These are phyloP conservation scores for Lasioglossum figueresi DNA, from an alignment of 2,888 invertebrate species.

Conservation along the genomic window DNA sequence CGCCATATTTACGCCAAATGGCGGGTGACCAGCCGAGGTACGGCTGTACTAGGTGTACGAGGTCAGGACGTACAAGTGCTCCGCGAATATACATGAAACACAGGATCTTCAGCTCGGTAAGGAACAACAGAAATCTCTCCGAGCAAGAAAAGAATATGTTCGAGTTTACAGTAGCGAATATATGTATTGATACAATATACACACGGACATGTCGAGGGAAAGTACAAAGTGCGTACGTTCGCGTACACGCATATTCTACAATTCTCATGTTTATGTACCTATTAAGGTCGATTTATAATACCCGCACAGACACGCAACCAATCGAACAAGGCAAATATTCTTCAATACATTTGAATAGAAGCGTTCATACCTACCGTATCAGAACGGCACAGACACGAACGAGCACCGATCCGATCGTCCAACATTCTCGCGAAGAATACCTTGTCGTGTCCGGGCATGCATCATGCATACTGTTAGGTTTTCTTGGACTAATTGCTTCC, in stretches of 20 bases:
- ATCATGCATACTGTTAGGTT: no score
- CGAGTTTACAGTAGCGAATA: conserved; percentile 34
- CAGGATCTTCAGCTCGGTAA: neutral
- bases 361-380: no score
- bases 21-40: neutral
- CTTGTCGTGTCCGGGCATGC: no score
- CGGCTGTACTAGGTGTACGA: no score
- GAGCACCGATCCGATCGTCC: no score
- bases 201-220: conserved; percentile 13
- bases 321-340: no score
- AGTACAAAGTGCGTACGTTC: neutral
- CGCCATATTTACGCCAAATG: neutral
- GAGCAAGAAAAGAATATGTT: neutral
- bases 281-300: no score
- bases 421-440: no score
- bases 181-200: conserved; percentile 52
- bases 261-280: neutral
- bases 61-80: neutral
- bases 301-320: no score
- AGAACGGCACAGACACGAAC: no score
- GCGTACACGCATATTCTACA: neutral
- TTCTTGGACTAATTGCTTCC: no score
- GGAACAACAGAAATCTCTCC: neutral
- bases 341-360: no score
- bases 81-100: neutral